Evolutionary conservation across 2,113 vertebrate genomes (phyloP).

Genomic region (Gymnarchus niloticus): DNA sequence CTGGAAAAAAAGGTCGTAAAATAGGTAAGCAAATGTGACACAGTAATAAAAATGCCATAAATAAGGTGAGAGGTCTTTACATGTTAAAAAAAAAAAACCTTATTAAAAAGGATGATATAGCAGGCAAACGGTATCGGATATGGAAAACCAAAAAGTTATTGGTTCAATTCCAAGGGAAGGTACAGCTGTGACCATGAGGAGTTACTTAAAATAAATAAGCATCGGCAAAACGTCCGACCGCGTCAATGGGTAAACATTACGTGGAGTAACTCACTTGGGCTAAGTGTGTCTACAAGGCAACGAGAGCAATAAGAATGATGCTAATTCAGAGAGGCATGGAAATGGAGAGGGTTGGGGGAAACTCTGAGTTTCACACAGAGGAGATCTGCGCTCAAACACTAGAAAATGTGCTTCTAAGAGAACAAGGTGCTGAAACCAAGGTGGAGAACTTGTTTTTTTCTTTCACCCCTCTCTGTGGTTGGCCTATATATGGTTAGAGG

Average conservation of each 20-base stretch:
- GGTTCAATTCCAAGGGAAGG: neutral
- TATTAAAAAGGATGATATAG: too few species aligned
- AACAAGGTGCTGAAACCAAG: neutral
- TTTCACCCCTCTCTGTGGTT: neutral
- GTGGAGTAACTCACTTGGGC: neutral
- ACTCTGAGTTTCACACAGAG: neutral
- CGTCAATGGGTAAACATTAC: neutral
- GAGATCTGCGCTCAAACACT: neutral
- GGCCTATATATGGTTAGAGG: slow-evolving; percentile 20
- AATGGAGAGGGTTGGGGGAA: neutral
- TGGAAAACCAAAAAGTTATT: neutral
- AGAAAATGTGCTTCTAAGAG: neutral
- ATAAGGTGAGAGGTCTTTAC: too few species aligned
- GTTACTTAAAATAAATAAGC: neutral
- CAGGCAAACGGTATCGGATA: neutral
- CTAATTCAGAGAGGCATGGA: neutral
- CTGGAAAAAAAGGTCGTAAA: too few species aligned
- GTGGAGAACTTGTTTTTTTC: neutral
- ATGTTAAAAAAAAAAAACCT: too few species aligned
- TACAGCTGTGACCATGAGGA: neutral
- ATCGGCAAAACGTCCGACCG: neutral
- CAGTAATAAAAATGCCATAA: neutral
- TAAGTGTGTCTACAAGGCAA: neutral
- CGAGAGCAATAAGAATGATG: neutral
- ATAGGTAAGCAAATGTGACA: neutral